phyloP scores from a whole-genome alignment of 2,113 vertebrate genomes.

The Myotis davidii region DNA sequence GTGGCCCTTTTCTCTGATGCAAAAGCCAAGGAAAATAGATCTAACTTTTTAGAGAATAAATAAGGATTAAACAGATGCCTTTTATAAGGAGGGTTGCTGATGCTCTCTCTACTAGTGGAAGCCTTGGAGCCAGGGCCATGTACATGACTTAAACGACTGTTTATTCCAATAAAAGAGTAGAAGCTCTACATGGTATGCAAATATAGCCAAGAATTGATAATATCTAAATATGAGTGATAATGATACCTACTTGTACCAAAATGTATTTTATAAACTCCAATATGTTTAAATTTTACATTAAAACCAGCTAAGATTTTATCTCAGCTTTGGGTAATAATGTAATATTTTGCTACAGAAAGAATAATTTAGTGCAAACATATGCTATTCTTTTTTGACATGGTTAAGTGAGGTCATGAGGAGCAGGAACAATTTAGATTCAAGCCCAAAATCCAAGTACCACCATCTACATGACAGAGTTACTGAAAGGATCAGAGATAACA shows the following conservation, averaged over 20 bases:
- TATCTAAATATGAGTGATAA: constrained; percentile 10
- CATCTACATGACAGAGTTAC: neutral
- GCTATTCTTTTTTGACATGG: neutral
- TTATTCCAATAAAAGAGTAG: constrained; percentile 33
- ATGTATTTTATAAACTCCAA: constrained; percentile 15
- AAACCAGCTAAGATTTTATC: constrained; percentile 15
- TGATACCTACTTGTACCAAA: neutral
- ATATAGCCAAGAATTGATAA: neutral
- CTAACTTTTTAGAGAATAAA: constrained; percentile 9
- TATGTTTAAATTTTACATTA: constrained; percentile 30
- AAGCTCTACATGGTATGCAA: neutral
- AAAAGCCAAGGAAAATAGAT: neutral
- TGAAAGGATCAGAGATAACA: neutral
- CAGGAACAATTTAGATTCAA: constrained; percentile 29
- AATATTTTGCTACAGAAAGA: neutral
- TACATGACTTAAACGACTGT: neutral
- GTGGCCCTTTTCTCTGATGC: neutral
- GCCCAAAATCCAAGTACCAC: neutral
- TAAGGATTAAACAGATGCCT: neutral
- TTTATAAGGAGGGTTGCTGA: neutral
- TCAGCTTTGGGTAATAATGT: neutral
- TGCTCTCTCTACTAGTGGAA: neutral
- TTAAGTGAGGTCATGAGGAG: neutral
- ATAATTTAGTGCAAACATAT: neutral
- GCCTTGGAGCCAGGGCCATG: neutral